Conservation (phyloP, 2,888 invertebrate genomes). For the Folsomia manolachei region DNA sequence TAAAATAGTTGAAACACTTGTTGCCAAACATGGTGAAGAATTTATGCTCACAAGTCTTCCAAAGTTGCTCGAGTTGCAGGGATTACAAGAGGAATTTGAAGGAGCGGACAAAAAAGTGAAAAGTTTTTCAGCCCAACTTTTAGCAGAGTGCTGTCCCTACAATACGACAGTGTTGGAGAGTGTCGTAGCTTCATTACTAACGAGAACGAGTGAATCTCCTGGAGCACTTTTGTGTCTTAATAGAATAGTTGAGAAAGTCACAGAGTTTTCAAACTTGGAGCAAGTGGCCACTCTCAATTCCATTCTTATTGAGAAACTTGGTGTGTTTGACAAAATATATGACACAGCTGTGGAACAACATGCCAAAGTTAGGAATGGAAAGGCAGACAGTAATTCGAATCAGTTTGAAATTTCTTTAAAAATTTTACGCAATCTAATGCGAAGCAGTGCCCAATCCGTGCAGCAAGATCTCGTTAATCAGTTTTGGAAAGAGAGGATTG, state of each 20-base stretch:
- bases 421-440: conserved; percentile 29
- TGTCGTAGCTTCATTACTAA: conserved; percentile 6
- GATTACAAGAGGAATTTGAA: not conserved
- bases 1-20: conserved; percentile 19
- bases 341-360: not conserved
- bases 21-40: conserved; percentile 25
- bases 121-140: not conserved
- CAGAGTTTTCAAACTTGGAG: not conserved
- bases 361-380: not conserved
- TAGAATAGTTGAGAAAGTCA: conserved; percentile 13
- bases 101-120: not conserved
- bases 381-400: not conserved
- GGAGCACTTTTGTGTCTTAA: conserved; percentile 2
- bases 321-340: not conserved
- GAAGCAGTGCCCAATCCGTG: conserved; percentile 13
- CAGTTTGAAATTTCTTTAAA: not conserved
- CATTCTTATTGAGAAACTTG: not conserved
- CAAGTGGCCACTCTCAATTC: not conserved
- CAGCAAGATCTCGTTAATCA: conserved; percentile 20
- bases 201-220: not conserved
- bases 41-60: conserved; percentile 10
- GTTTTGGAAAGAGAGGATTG: conserved; percentile 30
- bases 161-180: not conserved
- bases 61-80: not conserved
- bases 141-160: conserved; percentile 16